Evolutionary conservation across 2,113 vertebrate genomes (phyloP), one percentile per base, ranked within the genome.

Genomic region (Ascaphus truei): DNA sequence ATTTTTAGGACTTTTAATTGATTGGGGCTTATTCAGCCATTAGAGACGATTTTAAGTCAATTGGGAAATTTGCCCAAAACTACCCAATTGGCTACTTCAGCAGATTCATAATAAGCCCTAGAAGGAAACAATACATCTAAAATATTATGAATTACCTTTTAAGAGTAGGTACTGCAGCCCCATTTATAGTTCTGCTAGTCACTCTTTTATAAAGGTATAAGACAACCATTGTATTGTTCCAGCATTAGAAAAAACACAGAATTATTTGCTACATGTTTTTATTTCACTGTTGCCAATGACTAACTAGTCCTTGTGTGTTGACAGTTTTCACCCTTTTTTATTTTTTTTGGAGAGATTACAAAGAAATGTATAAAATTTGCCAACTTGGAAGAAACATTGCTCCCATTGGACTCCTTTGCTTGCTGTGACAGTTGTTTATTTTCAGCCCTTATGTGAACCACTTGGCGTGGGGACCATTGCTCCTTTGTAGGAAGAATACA

Each of bases 361-460:
- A 20, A 34, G 13, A 10, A 43, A 22, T 55, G 8, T 16, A 16
- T 27, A 5, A 23, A 45, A 56, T 47, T 25, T 30, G 37, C 52
- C 52, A 57, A 13, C 30, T 23, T 67, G 4, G 5, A 26, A 16
- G 18, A 47, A 55, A 15, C 16, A 43, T 55, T 51, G 45, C 39
- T 69, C 56, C 57, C 33, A 52, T 27, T 69, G 22, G 7, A 50
- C 13, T 39, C 10, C 27, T 59, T 45, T 36, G 20, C 7, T 39
- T 50, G 34, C 4, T 51, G 15, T 60, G 66, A 60, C 56, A 69
- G 56, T 51, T 69, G 45, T 60, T 52, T 4, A 15, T 1, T 25
- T 33, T 45, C 27, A 23, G 8, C 3, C 52, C 53, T 66, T 58
- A 57, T 55, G 50, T 11, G 11, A 51, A 1, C 50, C 31, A 23